Evolutionary conservation across 2,797 vertebrate species (phyloP).

Genomic region (Stomatorhinus walkeri): DNA sequence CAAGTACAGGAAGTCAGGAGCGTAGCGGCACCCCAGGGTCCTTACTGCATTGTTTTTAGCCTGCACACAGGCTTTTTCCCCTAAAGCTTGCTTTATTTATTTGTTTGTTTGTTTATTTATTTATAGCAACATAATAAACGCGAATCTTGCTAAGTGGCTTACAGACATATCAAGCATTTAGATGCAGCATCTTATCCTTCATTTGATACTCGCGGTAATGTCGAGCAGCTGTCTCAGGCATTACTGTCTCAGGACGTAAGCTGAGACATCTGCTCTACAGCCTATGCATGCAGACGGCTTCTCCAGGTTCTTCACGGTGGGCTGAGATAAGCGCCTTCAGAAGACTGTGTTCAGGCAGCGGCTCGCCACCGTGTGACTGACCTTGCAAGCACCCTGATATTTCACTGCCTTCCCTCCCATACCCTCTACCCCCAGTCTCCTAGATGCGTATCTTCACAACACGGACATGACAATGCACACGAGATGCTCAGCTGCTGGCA

Average conservation of each 20-base stretch:
- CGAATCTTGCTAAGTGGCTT: neutral
- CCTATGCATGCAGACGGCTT: neutral
- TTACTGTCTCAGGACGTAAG: neutral
- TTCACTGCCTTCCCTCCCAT: neutral
- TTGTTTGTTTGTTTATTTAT: neutral
- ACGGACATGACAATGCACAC: neutral
- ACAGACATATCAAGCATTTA: neutral
- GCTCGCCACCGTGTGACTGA: neutral
- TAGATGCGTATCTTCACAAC: neutral
- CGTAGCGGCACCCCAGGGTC: too few relatives aligned
- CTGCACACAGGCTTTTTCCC: neutral
- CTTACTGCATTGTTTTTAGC: neutral
- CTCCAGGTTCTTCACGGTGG: neutral
- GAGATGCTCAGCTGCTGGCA: neutral
- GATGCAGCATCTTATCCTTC: neutral
- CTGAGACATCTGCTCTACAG: neutral
- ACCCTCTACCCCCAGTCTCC: neutral
- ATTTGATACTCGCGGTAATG: neutral
- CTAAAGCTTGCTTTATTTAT: neutral
- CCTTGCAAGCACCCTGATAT: neutral
- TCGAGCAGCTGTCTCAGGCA: neutral
- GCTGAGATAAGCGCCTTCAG: neutral
- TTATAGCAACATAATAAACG: neutral
- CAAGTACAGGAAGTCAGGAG: neutral
- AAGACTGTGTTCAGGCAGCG: neutral